phyloP scores from a whole-genome alignment of 2,888 invertebrate genomes.

The Uloborus plumipes region DNA sequence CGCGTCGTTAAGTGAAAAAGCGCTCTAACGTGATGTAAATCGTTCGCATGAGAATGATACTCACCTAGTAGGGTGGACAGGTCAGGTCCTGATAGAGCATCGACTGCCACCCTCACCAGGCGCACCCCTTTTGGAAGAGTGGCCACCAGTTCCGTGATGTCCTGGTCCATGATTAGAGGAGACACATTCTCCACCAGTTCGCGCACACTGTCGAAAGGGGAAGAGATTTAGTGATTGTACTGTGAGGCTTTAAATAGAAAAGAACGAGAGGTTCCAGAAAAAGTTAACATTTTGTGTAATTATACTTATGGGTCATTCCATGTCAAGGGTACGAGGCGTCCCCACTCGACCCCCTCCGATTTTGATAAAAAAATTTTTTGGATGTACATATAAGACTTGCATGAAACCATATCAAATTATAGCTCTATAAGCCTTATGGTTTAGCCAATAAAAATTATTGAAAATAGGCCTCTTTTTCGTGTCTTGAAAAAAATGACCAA shows the following conservation, averaged over 20 bases:
- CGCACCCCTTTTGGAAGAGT: conserved; percentile 66
- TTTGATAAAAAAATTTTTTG: no score
- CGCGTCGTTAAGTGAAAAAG: no score
- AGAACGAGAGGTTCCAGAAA: neutral
- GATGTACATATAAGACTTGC: no score
- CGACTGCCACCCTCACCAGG: conserved; percentile 64
- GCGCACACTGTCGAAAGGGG: conserved; percentile 5
- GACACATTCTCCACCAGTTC: conserved; percentile 62
- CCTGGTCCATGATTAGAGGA: conserved; percentile 62
- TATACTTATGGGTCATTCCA: no score
- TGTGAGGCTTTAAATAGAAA: neutral
- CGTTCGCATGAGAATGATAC: neutral
- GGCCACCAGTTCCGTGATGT: conserved; percentile 61
- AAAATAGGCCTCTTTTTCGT: no score
- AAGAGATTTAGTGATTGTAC: neutral
- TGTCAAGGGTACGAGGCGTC: no score
- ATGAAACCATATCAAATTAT: no score
- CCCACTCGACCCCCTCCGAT: no score
- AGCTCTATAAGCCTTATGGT: no score
- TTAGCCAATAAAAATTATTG: no score
- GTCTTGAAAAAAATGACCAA: no score
- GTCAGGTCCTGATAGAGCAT: conserved; percentile 57
- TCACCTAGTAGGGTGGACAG: conserved; percentile 47
- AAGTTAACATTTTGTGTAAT: neutral
- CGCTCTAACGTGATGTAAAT: no score